These are phyloP conservation scores for Nothoprocta perdicaria DNA, from an alignment of 2,113 vertebrate species.

Conservation along the genomic window DNA sequence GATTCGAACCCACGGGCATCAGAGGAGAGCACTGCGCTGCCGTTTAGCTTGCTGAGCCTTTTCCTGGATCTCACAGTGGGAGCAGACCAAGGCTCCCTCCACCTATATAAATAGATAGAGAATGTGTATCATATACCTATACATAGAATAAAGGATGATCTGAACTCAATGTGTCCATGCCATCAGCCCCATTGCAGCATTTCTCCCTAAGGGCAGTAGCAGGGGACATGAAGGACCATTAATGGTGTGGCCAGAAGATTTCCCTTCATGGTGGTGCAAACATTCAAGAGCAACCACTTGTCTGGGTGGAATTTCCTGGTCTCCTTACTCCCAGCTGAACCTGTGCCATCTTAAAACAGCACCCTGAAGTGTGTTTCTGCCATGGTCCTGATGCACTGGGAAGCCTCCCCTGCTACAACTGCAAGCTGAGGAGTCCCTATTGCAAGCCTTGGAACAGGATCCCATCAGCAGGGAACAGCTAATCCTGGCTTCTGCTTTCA, in stretches of 20 bases:
- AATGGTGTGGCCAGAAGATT: neutral
- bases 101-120: neutral
- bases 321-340: neutral
- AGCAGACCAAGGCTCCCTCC: neutral
- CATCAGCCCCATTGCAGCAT: neutral
- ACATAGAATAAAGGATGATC: neutral
- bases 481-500: neutral
- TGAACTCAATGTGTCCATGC: neutral
- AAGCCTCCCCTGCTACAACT: too few species aligned
- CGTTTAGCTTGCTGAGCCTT: neutral
- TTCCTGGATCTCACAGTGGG: neutral
- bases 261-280: accelerated
- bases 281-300: neutral
- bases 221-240: neutral
- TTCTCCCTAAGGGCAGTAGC: neutral
- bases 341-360: too few species aligned
- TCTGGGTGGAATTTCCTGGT: neutral
- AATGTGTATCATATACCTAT: neutral
- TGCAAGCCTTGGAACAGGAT: too few species aligned
- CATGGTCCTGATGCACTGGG: too few species aligned
- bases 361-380: too few species aligned
- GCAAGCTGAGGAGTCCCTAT: too few species aligned
- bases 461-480: too few species aligned
- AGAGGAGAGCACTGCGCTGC: too few species aligned
- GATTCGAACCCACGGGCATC: neutral